These are phyloP conservation scores for Amphipyra berbera DNA, from an alignment of 2,888 invertebrate genomes.

Conservation along the genomic window DNA sequence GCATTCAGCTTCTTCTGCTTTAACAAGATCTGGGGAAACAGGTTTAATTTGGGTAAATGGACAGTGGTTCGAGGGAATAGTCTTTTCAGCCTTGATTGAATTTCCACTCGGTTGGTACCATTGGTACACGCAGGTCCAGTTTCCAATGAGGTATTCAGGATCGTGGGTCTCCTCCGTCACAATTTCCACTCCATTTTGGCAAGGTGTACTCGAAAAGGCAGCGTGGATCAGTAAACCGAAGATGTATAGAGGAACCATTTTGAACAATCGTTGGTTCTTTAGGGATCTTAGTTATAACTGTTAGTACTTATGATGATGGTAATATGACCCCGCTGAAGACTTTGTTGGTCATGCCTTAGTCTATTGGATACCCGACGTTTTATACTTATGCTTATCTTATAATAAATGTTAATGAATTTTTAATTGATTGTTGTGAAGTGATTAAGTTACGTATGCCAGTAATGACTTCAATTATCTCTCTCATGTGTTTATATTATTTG, in stretches of 20 bases:
- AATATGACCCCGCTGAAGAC: too few relatives aligned
- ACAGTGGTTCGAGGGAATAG: too few relatives aligned
- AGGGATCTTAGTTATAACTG: too few relatives aligned
- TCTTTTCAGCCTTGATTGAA: too few relatives aligned
- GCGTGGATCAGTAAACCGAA: constrained; percentile 22
- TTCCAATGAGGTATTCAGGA: background rate
- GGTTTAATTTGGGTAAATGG: too few relatives aligned
- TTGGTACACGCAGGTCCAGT: background rate
- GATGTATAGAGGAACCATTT: constrained; percentile 28
- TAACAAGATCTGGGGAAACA: background rate
- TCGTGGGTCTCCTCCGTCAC: background rate
- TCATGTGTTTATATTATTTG: too few relatives aligned
- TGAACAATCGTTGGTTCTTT: background rate
- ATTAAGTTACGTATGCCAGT: background rate
- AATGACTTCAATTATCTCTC: background rate
- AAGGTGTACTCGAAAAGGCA: constrained; percentile 15
- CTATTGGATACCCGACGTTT: too few relatives aligned
- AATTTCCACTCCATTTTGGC: constrained; percentile 27
- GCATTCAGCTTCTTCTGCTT: background rate
- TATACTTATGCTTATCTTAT: too few relatives aligned
- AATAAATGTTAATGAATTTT: constrained; percentile 5
- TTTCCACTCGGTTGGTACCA: too few relatives aligned
- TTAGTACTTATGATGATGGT: too few relatives aligned
- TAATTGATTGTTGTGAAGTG: constrained; percentile 13
- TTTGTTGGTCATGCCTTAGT: too few relatives aligned